A percentile compares a stretch with the other conserved stretches of the same genome.
phyloP scores from a whole-genome alignment of 2,797 vertebrate genomes.

The Hydrolagus colliei region DNA sequence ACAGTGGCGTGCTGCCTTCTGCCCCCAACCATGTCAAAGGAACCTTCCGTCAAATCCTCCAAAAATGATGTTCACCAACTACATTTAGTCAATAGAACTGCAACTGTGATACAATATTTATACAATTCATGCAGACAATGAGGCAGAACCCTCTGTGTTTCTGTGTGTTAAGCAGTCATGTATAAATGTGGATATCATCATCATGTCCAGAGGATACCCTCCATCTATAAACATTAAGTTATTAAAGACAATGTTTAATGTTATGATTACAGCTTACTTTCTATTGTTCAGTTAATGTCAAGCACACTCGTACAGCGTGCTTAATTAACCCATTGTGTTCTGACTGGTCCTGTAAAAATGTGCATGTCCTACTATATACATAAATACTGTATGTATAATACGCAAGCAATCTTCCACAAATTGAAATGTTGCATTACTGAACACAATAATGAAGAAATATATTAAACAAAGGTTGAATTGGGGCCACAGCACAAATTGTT shows the following conservation, averaged over 20 bases:
- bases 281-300: neutral
- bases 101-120: neutral
- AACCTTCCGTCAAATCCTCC: neutral
- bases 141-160: neutral
- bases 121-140: neutral
- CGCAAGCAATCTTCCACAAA: neutral
- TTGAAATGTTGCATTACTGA: neutral
- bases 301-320: neutral
- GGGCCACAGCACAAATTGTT: no score
- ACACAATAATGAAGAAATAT: neutral
- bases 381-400: no score
- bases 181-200: neutral
- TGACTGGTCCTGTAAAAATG: neutral
- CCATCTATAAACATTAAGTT: no score
- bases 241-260: neutral
- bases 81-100: no score
- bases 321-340: neutral
- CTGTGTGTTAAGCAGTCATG: neutral
- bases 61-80: neutral
- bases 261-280: slow-evolving; percentile 4
- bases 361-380: neutral
- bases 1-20: neutral
- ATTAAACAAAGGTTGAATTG: neutral
- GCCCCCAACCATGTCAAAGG: neutral
- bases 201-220: neutral